Base-by-base conservation (phyloP, 2,888 invertebrate genomes). In the Thera obeliscata region DNA sequence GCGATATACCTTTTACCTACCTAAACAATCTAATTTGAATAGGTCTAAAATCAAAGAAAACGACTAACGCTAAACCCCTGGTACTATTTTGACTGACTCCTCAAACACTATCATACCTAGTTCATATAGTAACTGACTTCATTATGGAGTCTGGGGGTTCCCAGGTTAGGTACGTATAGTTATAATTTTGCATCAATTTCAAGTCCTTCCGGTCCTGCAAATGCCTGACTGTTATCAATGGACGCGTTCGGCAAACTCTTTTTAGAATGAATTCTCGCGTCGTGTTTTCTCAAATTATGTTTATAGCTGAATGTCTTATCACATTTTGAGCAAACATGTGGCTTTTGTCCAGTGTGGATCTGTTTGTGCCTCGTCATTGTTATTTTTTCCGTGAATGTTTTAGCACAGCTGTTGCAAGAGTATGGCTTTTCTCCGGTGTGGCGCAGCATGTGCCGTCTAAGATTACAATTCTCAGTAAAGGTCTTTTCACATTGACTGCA, bases 401-500 rank as follows among this genome's bases (percentile, higher is more conserved):
- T 52, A 8, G 33, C 22, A 33, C 52, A 52, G 7, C 9, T 52
- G 33, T 33, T 52, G 3, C 52, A 52, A 8, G 52, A 52, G 4
- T 52, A 52, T 2, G 52, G 52, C 52, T 52, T 52, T 52, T 8
- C 33, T 1, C 52, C 52, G 33, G 52, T 33, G 9, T 52, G 52
- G 3, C 22, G 52, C 9, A 52, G 22, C 52, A 52, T 33, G 33
- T 52, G 52, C 33, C 52, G 33, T 2, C 52, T 6, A 33, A 52
- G 33, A 33, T 52, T 52, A 52, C 52, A 52, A 22, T 52, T 52
- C 9, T 52, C 52, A 33, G 52, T 33, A 8, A 55, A 55, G 11
- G 55, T 55, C 36, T 55, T 55, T 4, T 55, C n/a, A 36, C 55
- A 55, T 36, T n/a, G 5, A n/a, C 6, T 55, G 36, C 55, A 55